A percentile compares a stretch with the other conserved stretches of the same genome.
Conservation (phyloP, 2,113 vertebrate species). For the Oryzias melastigma region DNA sequence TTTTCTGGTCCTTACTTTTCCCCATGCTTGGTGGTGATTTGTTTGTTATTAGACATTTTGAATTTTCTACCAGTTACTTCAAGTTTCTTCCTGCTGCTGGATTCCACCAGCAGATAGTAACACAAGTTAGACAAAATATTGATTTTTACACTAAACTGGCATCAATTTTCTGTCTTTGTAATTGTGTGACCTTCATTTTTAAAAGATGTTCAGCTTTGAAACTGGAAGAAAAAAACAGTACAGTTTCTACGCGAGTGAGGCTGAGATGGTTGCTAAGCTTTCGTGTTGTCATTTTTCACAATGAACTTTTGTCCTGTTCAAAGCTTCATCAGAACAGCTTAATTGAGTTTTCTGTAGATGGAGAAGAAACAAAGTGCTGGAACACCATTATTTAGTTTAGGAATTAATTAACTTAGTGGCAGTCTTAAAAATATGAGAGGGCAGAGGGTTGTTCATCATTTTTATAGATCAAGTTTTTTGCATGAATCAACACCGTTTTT, state of each 20-base stretch:
- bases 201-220: not conserved
- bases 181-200: constrained; percentile 7
- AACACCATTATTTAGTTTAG: constrained; percentile 12
- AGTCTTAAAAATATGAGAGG: constrained; percentile 25
- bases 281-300: constrained; percentile 1
- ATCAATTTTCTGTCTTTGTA: not conserved
- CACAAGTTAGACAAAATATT: not conserved
- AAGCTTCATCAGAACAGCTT: constrained; percentile 10
- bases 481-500: not conserved
- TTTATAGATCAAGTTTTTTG: constrained; percentile 1
- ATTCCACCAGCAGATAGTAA: not conserved
- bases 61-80: too few relatives aligned
- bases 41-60: too few relatives aligned
- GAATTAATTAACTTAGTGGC: constrained; percentile 40
- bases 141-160: constrained; percentile 6
- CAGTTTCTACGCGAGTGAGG: constrained; percentile 5
- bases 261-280: not conserved
- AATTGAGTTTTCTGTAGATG: constrained; percentile 43
- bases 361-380: constrained; percentile 17
- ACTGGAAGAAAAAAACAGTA: constrained; percentile 27
- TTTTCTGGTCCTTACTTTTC: too few relatives aligned
- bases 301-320: constrained; percentile 12
- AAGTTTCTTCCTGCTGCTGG: too few relatives aligned
- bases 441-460: constrained; percentile 2
- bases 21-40: too few relatives aligned